These are phyloP conservation scores for Felis chaus DNA, from an alignment of 2,113 vertebrate genomes.

Conservation along the genomic window DNA sequence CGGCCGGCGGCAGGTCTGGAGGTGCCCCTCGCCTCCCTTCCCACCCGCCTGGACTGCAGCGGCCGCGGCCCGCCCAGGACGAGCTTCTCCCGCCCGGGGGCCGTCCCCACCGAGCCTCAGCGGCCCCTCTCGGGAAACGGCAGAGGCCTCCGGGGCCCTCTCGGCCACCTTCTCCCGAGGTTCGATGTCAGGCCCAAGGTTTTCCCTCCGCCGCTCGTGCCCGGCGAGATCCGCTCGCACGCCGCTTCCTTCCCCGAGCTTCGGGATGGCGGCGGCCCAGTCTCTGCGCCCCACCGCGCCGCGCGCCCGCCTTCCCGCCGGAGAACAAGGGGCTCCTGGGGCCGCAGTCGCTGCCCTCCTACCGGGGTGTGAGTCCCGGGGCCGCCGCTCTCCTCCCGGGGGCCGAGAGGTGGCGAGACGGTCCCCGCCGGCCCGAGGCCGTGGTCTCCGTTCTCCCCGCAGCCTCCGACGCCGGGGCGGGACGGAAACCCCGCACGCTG, in stretches of 20 bases:
- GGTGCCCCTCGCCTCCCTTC: not conserved
- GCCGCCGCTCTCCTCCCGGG: not conserved
- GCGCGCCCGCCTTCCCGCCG: not conserved
- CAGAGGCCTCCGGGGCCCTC: not conserved
- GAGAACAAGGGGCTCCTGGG: not conserved
- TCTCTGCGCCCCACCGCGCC: not conserved
- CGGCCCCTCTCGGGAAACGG: not conserved
- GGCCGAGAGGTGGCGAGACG: no score
- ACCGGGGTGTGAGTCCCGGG: not conserved
- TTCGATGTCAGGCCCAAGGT: not conserved
- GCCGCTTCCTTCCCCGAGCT: slow-evolving; percentile 69
- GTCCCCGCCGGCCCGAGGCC: not conserved
- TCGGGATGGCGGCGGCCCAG: slow-evolving; percentile 66
- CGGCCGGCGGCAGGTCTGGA: not conserved
- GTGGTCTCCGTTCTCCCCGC: not conserved
- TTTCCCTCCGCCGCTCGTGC: not conserved
- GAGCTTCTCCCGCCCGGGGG: not conserved
- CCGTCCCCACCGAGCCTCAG: not conserved
- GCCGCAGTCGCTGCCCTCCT: not conserved
- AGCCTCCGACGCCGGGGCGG: not conserved
- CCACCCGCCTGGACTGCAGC: not conserved
- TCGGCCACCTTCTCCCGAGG: not conserved
- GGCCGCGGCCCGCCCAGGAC: not conserved
- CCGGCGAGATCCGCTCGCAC: not conserved
- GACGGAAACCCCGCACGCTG: not conserved